Conservation (phyloP, 2,113 vertebrate genomes). For the Melanerpes formicivorus region DNA sequence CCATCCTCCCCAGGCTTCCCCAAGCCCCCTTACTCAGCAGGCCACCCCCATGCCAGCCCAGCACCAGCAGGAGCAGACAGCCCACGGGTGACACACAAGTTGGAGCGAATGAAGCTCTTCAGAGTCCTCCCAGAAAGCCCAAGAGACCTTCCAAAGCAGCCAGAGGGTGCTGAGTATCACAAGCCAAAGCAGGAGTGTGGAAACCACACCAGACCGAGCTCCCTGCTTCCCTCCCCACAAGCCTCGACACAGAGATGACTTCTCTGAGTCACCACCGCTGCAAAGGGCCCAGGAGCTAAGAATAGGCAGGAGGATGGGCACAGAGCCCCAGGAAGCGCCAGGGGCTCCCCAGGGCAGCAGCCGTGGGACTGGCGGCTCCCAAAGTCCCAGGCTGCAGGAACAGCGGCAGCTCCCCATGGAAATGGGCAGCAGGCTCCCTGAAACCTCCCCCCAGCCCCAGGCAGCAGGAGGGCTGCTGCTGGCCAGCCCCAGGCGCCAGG, state of each 20-base stretch:
- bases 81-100: not conserved
- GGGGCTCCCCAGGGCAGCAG: not conserved
- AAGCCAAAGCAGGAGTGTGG: not conserved
- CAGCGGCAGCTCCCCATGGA: not conserved
- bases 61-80: not conserved
- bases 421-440: constrained; percentile 19
- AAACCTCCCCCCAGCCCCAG: not conserved
- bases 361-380: not conserved
- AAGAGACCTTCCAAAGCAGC: not conserved
- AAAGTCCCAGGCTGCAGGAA: not conserved
- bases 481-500: constrained; percentile 13
- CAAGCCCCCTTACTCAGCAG: rapidly evolving
- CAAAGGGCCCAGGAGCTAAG: constrained; percentile 51
- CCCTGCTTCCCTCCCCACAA: not conserved
- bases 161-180: not conserved
- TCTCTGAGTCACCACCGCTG: constrained; percentile 30
- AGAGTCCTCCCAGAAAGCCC: not conserved
- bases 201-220: not conserved
- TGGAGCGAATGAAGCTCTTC: not conserved
- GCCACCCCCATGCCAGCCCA: not conserved
- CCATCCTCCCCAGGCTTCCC: not conserved
- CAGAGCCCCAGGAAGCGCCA: not conserved
- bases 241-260: constrained; percentile 1
- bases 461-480: not conserved
- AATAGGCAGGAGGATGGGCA: not conserved